These are phyloP conservation scores for Gorsachius magnificus DNA, from an alignment of 2,797 vertebrate genomes.

Conservation along the genomic window DNA sequence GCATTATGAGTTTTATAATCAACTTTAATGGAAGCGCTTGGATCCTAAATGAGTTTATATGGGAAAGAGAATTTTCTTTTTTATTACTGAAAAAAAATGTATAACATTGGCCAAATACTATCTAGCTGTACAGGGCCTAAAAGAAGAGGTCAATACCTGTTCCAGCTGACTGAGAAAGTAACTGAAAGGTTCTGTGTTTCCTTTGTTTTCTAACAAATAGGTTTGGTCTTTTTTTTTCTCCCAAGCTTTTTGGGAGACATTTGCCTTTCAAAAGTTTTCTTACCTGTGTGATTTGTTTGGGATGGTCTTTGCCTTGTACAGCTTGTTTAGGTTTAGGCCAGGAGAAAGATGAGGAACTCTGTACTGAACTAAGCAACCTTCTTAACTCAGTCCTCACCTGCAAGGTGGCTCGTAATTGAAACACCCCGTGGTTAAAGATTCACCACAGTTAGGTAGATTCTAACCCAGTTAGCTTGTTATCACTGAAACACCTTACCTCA, in stretches of 20 bases:
- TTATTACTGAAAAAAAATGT: not conserved
- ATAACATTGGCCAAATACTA: not conserved
- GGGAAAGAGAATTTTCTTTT: not conserved
- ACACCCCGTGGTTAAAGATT: not conserved
- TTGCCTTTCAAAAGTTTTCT: not conserved
- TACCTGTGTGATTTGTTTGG: not conserved
- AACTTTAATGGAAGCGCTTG: not conserved
- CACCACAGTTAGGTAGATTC: not conserved
- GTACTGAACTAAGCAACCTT: not conserved
- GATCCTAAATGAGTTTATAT: not conserved
- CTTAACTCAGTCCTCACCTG: not conserved
- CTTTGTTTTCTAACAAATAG: not conserved
- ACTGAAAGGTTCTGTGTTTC: not conserved
- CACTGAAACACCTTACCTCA: not conserved
- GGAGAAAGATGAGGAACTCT: not conserved
- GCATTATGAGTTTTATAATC: not conserved
- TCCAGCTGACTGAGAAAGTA: not conserved
- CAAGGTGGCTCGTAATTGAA: not conserved
- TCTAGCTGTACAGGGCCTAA: fast-evolving
- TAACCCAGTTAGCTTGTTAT: not conserved
- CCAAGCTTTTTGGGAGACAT: not conserved
- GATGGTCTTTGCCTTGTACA: not conserved
- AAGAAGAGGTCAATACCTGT: not conserved
- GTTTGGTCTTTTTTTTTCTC: not conserved
- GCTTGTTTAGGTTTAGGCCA: not conserved